These are phyloP conservation scores for Luperina testacea DNA, from an alignment of 2,888 invertebrate genomes.

Conservation along the genomic window DNA sequence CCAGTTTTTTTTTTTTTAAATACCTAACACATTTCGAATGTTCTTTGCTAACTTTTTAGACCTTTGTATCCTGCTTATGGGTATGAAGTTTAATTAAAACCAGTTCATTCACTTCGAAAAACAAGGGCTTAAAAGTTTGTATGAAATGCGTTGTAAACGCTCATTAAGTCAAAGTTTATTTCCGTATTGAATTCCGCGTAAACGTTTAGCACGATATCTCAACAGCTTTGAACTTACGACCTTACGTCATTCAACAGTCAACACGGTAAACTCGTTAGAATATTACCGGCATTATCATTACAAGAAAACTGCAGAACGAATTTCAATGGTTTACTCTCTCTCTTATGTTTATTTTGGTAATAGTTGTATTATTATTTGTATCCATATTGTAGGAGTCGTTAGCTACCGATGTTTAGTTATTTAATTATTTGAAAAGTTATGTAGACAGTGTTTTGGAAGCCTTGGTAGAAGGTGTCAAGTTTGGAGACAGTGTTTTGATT, in stretches of 20 bases:
- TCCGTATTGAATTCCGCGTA: neutral
- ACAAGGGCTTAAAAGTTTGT: too few species aligned
- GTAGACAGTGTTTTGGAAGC: neutral
- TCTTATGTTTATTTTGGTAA: slow-evolving; percentile 19
- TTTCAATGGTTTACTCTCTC: slow-evolving; percentile 25
- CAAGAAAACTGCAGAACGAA: slow-evolving; percentile 24
- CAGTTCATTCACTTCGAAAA: too few species aligned
- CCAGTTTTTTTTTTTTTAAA: too few species aligned
- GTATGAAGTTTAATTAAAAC: too few species aligned
- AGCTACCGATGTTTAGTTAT: neutral
- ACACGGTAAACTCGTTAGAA: neutral
- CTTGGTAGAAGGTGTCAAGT: neutral
- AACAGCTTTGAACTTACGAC: slow-evolving; percentile 21
- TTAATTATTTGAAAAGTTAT: neutral
- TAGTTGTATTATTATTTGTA: neutral
- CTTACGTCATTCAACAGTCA: slow-evolving; percentile 4
- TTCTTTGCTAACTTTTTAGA: too few species aligned
- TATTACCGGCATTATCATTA: slow-evolving; percentile 25
- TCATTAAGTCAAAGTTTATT: neutral
- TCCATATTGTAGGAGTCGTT: neutral
- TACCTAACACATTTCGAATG: too few species aligned
- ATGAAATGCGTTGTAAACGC: too few species aligned
- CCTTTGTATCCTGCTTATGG: too few species aligned
- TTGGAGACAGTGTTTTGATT: neutral
- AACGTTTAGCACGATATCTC: slow-evolving; percentile 2